Base-by-base conservation (phyloP, 2,113 vertebrate species). In the Phocoena phocoena region DNA sequence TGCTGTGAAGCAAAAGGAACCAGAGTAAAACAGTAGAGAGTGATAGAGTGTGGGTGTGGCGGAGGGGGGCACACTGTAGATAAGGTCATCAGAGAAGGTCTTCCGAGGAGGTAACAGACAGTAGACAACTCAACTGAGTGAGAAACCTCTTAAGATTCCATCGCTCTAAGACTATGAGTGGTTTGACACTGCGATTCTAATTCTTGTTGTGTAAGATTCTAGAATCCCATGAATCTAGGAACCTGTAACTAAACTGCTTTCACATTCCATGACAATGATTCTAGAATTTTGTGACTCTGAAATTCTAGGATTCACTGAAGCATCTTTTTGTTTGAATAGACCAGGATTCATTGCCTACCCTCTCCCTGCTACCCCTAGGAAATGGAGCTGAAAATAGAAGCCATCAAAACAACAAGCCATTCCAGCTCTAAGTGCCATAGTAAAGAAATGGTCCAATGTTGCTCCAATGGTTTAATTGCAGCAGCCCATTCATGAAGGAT, bases 381-480 rank as follows among this genome's bases (percentile, higher is more conserved):
- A 97, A 95, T 4, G 0, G 68, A 97, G 88, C 96, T 31, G 68
- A 97, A 98, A 98, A 98, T 97, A 97, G 97, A 97, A 97, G 92
- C 93, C 80, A 81, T 95, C 96, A 92, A 97, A 97, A 97, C 95
- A 97, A 96, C 73, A 89, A 96, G 63, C 95, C 89, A 96, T 97
- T 96, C 58, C 73, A 28, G 36, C 93, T 93, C 96, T 88, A 93
- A 98, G 97, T 86, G 95, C 93, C 96, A 83, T 96, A 97, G 97
- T 97, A 96, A 98, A 97, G 96, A 98, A 97, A 96, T 88, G 98
- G 95, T 84, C 87, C 88, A 50, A 85, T 90, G 93, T 89, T 83
- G 80, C 79, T 92, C 89, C 5, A 62, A 77, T 76, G 67, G 86
- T 81, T 97, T 97, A 95, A 97, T 95, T 93, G 96, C 90, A 31